Percentiles rank a stretch among this genome's conserved stretches.
phyloP scores from a whole-genome alignment of 1,140 invertebrate genomes.

The Cydia splendana region DNA sequence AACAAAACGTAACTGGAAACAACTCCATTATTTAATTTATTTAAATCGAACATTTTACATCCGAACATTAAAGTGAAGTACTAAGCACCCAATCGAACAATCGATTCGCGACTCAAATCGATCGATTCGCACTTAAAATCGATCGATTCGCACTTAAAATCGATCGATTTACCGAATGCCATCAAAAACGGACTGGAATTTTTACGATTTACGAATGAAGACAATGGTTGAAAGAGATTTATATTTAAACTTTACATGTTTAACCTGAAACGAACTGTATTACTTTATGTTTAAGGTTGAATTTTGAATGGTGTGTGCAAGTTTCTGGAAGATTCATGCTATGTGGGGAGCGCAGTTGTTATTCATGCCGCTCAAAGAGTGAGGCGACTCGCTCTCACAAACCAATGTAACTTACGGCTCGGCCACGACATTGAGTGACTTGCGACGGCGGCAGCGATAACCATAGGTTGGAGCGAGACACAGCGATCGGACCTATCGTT shows the following conservation, averaged over 20 bases:
- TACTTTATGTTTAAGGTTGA: not conserved
- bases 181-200: constrained; percentile 49
- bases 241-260: constrained; percentile 48
- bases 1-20: not conserved
- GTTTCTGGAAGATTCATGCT: constrained; percentile 33
- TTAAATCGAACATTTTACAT: constrained; percentile 10
- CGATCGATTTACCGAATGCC: constrained; percentile 13
- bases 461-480: no score
- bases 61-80: not conserved
- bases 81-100: constrained; percentile 2
- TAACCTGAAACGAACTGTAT: constrained; percentile 34
- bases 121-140: constrained; percentile 18
- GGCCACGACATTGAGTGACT: no score
- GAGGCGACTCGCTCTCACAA: not conserved
- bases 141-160: constrained; percentile 9
- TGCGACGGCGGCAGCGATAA: no score
- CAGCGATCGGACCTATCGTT: no score
- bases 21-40: not conserved
- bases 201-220: constrained; percentile 59
- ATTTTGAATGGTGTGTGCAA: not conserved
- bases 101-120: constrained; percentile 7
- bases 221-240: constrained; percentile 59
- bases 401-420: no score
- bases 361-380: not conserved
- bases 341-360: constrained; percentile 33